A percentile compares a stretch with the other conserved stretches of the same genome.
Evolutionary conservation across 1,140 invertebrate species (phyloP).

Genomic region (Drosophila mayri): DNA sequence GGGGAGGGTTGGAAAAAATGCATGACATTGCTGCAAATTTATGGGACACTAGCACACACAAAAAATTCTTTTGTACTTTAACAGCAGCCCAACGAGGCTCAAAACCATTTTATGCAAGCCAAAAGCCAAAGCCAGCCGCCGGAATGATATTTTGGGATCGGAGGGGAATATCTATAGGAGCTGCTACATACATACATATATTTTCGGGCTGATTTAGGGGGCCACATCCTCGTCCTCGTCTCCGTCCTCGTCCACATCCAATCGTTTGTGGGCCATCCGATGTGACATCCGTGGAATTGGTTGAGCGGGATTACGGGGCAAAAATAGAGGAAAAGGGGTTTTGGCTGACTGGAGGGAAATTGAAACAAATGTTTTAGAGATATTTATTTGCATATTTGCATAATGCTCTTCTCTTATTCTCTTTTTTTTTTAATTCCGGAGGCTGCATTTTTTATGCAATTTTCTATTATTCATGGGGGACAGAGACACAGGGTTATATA

Average conservation of each 20-base stretch:
- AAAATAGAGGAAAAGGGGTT: neutral
- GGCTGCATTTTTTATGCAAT: constrained; percentile 70
- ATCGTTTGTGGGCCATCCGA: constrained; percentile 66
- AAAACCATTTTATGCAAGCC: constrained; percentile 47
- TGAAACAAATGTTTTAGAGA: constrained; percentile 82
- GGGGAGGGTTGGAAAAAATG: constrained; percentile 46
- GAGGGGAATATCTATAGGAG: neutral
- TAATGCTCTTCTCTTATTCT: constrained; percentile 40
- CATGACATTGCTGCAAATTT: constrained; percentile 75
- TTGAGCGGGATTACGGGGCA: constrained; percentile 5
- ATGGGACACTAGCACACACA: constrained; percentile 47
- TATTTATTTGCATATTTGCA: constrained; percentile 82
- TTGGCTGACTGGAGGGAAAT: constrained; percentile 37
- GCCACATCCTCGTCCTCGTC: constrained; percentile 1
- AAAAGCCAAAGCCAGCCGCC: constrained; percentile 17
- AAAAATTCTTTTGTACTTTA: constrained; percentile 63
- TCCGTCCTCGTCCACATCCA: constrained; percentile 8
- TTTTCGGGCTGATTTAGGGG: constrained; percentile 2
- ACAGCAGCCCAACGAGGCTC: constrained; percentile 17
- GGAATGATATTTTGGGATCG: constrained; percentile 7
- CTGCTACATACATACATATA: neutral
- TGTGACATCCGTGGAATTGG: constrained; percentile 45
- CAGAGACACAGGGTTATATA: constrained; percentile 1
- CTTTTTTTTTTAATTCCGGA: constrained; percentile 1
- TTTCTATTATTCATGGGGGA: constrained; percentile 66